Evolutionary conservation across 2,888 invertebrate genomes (phyloP).

Genomic region (Scaptomyza flava): DNA sequence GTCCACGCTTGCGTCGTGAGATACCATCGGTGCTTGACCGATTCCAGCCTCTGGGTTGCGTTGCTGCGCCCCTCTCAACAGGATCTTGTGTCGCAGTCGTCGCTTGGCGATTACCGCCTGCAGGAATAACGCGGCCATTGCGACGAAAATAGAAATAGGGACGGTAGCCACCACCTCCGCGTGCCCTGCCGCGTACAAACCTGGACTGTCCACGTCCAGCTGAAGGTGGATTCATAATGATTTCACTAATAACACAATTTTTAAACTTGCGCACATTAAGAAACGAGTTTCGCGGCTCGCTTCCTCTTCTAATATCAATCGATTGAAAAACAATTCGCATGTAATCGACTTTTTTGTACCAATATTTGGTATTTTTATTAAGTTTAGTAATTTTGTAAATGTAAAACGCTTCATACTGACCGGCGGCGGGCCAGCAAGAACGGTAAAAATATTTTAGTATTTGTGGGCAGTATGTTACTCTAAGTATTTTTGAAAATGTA

Average conservation of each 20-base stretch:
- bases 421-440: too few relatives aligned
- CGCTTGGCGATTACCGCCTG: conserved; percentile 45
- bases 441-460: too few relatives aligned
- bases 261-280: conserved; percentile 4
- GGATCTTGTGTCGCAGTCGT: not conserved
- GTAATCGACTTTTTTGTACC: not conserved
- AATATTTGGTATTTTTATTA: conserved; percentile 2
- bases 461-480: too few relatives aligned
- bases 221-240: conserved; percentile 63
- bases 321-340: not conserved
- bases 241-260: not conserved
- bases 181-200: conserved; percentile 71
- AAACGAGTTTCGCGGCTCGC: conserved; percentile 26
- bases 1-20: conserved; percentile 17
- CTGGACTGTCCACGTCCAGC: conserved; percentile 57
- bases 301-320: conserved; percentile 3
- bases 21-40: conserved; percentile 1
- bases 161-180: conserved; percentile 70
- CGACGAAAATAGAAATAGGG: conserved; percentile 81
- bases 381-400: conserved; percentile 3
- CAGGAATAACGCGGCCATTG: conserved; percentile 79
- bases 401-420: conserved; percentile 1
- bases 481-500: too few relatives aligned
- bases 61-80: not conserved
- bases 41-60: conserved; percentile 59